Conservation (phyloP, 2,888 invertebrate species). For the Platycheirus albimanus region DNA sequence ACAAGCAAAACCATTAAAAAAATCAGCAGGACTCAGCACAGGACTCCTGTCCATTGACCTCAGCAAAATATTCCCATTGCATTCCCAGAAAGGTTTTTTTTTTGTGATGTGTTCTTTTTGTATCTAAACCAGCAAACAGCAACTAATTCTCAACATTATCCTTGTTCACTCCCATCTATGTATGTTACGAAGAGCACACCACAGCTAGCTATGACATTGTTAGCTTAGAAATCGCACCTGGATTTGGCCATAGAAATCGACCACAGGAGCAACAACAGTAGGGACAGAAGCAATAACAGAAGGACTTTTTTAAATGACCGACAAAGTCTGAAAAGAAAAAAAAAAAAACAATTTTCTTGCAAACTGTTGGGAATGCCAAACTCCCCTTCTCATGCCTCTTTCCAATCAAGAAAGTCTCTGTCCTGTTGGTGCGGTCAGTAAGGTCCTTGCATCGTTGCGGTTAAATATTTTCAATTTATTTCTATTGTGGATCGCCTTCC, state of each 20-base stretch:
- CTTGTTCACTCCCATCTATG: conserved; percentile 64
- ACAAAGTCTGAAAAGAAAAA: background rate
- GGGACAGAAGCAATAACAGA: conserved; percentile 56
- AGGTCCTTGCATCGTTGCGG: conserved; percentile 61
- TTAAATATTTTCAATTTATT: conserved; percentile 71
- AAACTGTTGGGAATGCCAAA: conserved; percentile 45
- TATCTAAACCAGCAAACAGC: conserved; percentile 45
- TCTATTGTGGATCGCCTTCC: conserved; percentile 68
- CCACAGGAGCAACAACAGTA: conserved; percentile 42
- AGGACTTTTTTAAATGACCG: conserved; percentile 15
- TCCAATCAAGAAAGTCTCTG: conserved; percentile 46
- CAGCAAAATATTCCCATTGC: conserved; percentile 61
- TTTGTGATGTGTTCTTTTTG: conserved; percentile 40
- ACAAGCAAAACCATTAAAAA: conserved; percentile 23
- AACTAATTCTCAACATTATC: conserved; percentile 71
- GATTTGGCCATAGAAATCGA: conserved; percentile 62
- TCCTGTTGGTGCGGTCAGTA: conserved; percentile 20
- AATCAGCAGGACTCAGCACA: conserved; percentile 28
- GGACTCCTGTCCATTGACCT: conserved; percentile 28
- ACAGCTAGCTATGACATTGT: conserved; percentile 49
- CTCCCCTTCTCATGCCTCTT: conserved; percentile 46
- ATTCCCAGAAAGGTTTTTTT: conserved; percentile 39
- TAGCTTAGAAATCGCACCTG: conserved; percentile 68
- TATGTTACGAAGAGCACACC: background rate
- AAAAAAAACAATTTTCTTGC: conserved; percentile 28